phyloP scores from a whole-genome alignment of 2,888 invertebrate genomes.

The Dicyrtoma fusca region DNA sequence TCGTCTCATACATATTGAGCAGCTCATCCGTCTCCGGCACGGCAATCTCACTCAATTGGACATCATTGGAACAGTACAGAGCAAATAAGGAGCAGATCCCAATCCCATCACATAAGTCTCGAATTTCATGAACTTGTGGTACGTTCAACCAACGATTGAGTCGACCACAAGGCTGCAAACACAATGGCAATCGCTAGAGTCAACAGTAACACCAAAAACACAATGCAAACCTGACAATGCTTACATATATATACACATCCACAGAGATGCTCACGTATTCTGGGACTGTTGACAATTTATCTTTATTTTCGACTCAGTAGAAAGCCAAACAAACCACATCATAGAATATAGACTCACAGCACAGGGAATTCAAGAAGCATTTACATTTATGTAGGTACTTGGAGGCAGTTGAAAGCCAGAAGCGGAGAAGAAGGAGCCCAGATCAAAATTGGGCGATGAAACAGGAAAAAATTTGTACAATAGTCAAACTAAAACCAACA shows the following conservation, averaged over 20 bases:
- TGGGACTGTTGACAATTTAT: too few species aligned
- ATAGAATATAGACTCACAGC: too few species aligned
- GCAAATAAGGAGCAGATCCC: conserved; percentile 54
- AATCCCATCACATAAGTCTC: conserved; percentile 54
- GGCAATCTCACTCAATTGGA: conserved; percentile 49
- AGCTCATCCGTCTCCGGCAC: conserved; percentile 53
- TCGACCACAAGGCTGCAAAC: conserved; percentile 41
- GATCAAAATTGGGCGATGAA: too few species aligned
- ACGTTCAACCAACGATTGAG: conserved; percentile 50
- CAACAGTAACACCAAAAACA: background rate
- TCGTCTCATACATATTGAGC: conserved; percentile 53
- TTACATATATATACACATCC: background rate
- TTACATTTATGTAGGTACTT: too few species aligned
- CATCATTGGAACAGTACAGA: conserved; percentile 54
- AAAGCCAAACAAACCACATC: too few species aligned
- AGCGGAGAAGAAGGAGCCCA: too few species aligned
- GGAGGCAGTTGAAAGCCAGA: too few species aligned
- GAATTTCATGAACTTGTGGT: conserved; percentile 49
- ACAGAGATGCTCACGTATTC: background rate
- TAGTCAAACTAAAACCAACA: too few species aligned
- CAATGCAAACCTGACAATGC: background rate
- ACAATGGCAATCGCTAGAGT: background rate
- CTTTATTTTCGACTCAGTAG: too few species aligned
- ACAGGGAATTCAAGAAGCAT: too few species aligned
- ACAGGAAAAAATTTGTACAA: too few species aligned